These are phyloP conservation scores for Xyrichtys novacula DNA, from an alignment of 2,797 vertebrate genomes.

Conservation along the genomic window DNA sequence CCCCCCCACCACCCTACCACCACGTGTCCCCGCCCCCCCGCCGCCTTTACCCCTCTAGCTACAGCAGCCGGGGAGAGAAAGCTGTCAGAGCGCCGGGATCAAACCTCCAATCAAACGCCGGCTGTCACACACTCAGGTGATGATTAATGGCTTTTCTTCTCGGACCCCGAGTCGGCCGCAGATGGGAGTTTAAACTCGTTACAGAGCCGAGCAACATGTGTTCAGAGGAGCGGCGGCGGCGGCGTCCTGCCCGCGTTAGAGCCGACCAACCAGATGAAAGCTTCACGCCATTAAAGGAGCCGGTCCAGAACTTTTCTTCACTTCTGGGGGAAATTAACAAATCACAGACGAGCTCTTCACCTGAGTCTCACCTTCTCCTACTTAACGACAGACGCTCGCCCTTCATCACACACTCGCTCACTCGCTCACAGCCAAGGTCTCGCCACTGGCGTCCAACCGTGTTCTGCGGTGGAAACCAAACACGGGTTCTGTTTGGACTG, in stretches of 20 bases:
- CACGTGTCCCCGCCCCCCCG: slow-evolving; percentile 17
- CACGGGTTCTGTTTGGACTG: slow-evolving; percentile 81
- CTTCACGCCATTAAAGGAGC: slow-evolving; percentile 45
- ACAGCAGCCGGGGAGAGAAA: slow-evolving; percentile 66
- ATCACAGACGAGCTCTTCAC: slow-evolving; percentile 71
- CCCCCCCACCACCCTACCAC: background rate
- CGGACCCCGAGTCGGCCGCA: slow-evolving; percentile 74
- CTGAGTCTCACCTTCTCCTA: slow-evolving; percentile 54
- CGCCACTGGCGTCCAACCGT: slow-evolving; percentile 71
- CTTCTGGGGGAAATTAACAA: slow-evolving; percentile 73
- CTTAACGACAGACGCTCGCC: slow-evolving; percentile 49
- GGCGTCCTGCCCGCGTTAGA: slow-evolving; percentile 54
- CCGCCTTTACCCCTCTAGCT: slow-evolving; percentile 74
- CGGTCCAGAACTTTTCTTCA: slow-evolving; percentile 56
- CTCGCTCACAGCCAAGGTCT: slow-evolving; percentile 55
- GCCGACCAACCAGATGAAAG: slow-evolving; percentile 73
- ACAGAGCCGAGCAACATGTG: slow-evolving; percentile 79
- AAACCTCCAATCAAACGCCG: slow-evolving; percentile 78
- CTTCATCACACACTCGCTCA: slow-evolving; percentile 40
- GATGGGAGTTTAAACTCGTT: slow-evolving; percentile 82
- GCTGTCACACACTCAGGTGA: slow-evolving; percentile 82
- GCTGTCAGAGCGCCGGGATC: slow-evolving; percentile 77
- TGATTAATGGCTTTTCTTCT: slow-evolving; percentile 88
- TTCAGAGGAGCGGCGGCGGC: slow-evolving; percentile 64
- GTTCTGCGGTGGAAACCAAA: slow-evolving; percentile 82